A percentile compares a stretch with the other conserved stretches of the same genome.
Evolutionary conservation across 2,113 vertebrate species (phyloP).

Genomic region (Sciurus niger): DNA sequence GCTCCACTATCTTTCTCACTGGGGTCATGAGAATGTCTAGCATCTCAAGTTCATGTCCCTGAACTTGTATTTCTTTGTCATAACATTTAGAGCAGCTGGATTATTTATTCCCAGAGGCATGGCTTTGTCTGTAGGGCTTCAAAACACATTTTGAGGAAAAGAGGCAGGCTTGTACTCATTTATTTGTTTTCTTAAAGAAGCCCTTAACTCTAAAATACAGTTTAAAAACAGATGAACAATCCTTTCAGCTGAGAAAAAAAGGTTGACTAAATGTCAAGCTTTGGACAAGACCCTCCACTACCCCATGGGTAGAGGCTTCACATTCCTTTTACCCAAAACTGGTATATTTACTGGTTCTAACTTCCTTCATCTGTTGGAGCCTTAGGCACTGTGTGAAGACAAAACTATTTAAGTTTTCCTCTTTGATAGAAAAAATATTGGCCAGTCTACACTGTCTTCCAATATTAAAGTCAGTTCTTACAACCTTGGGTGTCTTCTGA

Average conservation of each 20-base stretch:
- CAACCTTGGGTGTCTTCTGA: not conserved
- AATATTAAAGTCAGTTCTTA: not conserved
- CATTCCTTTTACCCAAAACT: not conserved
- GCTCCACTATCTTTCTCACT: conserved; percentile 66
- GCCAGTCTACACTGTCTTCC: not conserved
- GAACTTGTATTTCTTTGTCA: conserved; percentile 72
- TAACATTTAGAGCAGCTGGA: conserved; percentile 65
- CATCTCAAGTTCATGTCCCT: conserved; percentile 67
- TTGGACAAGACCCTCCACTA: not conserved
- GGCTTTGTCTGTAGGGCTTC: conserved; percentile 43
- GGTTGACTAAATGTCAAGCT: not conserved
- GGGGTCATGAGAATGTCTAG: conserved; percentile 79
- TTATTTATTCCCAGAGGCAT: conserved; percentile 73
- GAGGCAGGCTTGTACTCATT: conserved; percentile 7
- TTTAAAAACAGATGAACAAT: not conserved
- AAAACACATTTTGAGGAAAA: conserved; percentile 61
- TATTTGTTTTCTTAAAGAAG: conserved; percentile 70
- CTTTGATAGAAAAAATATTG: not conserved
- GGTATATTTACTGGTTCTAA: not conserved
- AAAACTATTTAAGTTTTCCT: conserved; percentile 30
- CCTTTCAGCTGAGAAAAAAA: conserved; percentile 31
- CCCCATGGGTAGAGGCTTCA: not conserved
- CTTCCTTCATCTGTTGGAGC: not conserved
- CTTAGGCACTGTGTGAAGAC: not conserved
- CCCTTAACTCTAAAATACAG: not conserved